Conservation (phyloP, 1,140 invertebrate species). For the Pararge aegeria region DNA sequence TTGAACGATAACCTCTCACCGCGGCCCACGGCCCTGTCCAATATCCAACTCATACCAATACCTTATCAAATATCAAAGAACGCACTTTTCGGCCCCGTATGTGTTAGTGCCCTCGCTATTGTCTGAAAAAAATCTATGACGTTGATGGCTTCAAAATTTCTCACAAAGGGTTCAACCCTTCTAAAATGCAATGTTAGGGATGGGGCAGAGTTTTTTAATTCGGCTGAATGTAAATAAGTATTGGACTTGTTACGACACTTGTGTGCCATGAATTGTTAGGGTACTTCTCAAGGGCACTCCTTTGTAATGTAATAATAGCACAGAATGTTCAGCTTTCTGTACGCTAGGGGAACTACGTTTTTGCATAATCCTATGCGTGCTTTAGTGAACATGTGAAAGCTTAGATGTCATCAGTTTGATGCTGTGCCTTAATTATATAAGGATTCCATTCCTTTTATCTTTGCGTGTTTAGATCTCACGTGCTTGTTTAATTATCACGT, state of each 20-base stretch:
- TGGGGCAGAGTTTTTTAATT: slow-evolving; percentile 75
- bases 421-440: not conserved
- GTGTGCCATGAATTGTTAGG: slow-evolving; percentile 63
- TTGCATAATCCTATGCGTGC: slow-evolving; percentile 35
- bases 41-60: slow-evolving; percentile 23
- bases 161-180: slow-evolving; percentile 76
- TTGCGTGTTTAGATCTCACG: not conserved
- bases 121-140: slow-evolving; percentile 55
- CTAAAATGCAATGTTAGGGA: slow-evolving; percentile 61
- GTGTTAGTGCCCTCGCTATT: slow-evolving; percentile 49
- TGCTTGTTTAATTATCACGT: slow-evolving; percentile 11
- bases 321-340: slow-evolving; percentile 57
- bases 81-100: slow-evolving; percentile 33
- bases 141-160: slow-evolving; percentile 58
- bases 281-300: slow-evolving; percentile 74
- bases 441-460: slow-evolving; percentile 8
- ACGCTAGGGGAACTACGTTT: slow-evolving; percentile 44
- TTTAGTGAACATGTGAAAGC: slow-evolving; percentile 20
- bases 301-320: slow-evolving; percentile 75
- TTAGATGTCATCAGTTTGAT: not conserved
- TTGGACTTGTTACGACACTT: slow-evolving; percentile 77
- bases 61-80: slow-evolving; percentile 5
- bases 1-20: slow-evolving; percentile 52
- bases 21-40: slow-evolving; percentile 39
- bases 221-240: slow-evolving; percentile 76